Conservation (phyloP, 2,113 vertebrate species). For the Nipponia nippon region DNA sequence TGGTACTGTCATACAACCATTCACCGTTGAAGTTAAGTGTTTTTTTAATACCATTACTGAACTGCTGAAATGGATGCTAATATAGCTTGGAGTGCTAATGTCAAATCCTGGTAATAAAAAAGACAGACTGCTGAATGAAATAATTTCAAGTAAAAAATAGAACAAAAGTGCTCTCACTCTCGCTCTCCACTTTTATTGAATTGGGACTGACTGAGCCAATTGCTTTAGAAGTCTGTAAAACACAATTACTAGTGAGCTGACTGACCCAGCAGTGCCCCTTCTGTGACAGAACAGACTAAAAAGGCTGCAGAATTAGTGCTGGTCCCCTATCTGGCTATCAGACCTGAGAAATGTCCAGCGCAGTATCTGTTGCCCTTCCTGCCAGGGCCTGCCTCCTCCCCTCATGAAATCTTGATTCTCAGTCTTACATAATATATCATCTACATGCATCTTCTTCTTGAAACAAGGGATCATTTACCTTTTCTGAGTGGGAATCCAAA, state of each 20-base stretch:
- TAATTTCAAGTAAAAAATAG: constrained; percentile 83
- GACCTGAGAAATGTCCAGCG: not conserved
- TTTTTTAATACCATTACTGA: constrained; percentile 88
- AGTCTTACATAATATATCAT: not conserved
- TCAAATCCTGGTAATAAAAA: constrained; percentile 86
- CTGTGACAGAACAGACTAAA: constrained; percentile 72
- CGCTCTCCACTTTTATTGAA: constrained; percentile 81
- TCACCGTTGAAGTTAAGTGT: constrained; percentile 86
- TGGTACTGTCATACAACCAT: constrained; percentile 84
- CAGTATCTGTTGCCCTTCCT: not conserved
- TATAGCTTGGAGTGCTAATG: constrained; percentile 86
- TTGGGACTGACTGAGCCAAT: constrained; percentile 84
- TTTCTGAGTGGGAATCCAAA: not conserved
- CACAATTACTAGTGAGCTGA: constrained; percentile 81
- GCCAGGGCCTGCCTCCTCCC: not conserved
- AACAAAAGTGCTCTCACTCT: constrained; percentile 82
- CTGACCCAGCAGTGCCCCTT: constrained; percentile 78
- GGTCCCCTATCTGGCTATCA: constrained; percentile 28
- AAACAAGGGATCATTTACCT: not conserved
- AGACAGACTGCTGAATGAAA: constrained; percentile 88
- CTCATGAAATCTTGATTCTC: constrained; percentile 31
- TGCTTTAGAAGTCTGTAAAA: constrained; percentile 85
- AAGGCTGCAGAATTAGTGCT: constrained; percentile 54
- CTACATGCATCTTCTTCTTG: not conserved
- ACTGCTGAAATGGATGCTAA: constrained; percentile 84